These are phyloP conservation scores for Miichthys miiuy DNA, from an alignment of 2,797 vertebrate species.

Conservation along the genomic window DNA sequence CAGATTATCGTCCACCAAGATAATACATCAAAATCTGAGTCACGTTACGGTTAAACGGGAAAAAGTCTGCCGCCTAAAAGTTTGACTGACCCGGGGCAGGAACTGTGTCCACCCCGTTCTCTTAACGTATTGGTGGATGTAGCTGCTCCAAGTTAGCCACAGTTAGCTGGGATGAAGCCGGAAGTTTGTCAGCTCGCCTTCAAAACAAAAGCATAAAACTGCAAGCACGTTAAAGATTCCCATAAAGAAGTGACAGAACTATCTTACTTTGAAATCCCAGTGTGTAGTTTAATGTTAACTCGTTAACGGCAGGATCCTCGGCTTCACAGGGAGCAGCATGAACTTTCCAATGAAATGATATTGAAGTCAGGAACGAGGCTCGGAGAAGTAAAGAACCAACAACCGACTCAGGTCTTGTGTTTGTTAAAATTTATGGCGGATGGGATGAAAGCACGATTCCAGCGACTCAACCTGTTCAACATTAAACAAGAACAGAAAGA, in stretches of 20 bases:
- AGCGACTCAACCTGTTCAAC: constrained; percentile 87
- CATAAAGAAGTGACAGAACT: rapidly evolving
- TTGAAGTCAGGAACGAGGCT: constrained; percentile 30
- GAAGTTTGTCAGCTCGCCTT: not conserved
- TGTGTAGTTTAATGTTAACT: rapidly evolving
- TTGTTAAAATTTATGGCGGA: constrained; percentile 74
- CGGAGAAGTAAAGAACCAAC: not conserved
- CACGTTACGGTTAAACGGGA: constrained; percentile 4
- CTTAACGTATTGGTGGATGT: constrained; percentile 47
- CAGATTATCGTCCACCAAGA: constrained; percentile 1
- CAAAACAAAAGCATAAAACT: constrained; percentile 48
- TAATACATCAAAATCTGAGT: constrained; percentile 3
- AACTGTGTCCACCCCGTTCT: constrained; percentile 55
- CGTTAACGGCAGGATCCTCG: constrained; percentile 16
- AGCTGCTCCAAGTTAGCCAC: not conserved
- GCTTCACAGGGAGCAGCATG: constrained; percentile 46
- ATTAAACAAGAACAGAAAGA: constrained; percentile 81
- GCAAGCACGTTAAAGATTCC: rapidly evolving
- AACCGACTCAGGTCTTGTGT: not conserved
- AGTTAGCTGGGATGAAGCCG: not conserved
- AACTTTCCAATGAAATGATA: constrained; percentile 72
- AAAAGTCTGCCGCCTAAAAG: constrained; percentile 61
- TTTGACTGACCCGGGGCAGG: constrained; percentile 66
- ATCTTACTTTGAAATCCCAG: constrained; percentile 56
- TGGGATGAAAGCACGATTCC: constrained; percentile 87